phyloP scores from a whole-genome alignment of 1,140 invertebrate species.

The Listronotus bonariensis region DNA sequence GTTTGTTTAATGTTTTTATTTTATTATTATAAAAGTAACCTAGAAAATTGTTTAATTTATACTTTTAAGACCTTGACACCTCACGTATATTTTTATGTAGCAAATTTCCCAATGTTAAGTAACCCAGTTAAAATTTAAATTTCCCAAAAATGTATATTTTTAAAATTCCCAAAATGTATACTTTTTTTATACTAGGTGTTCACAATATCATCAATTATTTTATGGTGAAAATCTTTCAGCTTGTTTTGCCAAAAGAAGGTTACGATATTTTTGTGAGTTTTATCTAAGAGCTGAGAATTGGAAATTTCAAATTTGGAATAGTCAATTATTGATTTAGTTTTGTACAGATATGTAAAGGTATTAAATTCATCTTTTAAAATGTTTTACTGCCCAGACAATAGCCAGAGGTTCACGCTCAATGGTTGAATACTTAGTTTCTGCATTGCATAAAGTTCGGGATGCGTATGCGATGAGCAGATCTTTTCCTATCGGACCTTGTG shows the following conservation, averaged over 20 bases:
- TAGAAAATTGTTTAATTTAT: no score
- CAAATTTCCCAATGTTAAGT: no score
- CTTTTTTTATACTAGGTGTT: no score
- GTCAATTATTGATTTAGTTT: conserved; percentile 24
- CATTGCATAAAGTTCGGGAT: conserved; percentile 44
- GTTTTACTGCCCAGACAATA: conserved; percentile 40
- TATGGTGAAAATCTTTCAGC: conserved; percentile 21
- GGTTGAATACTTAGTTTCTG: conserved; percentile 46
- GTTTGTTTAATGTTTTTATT: no score
- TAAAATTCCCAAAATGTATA: no score
- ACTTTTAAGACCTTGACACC: no score
- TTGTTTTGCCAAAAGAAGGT: conserved; percentile 28
- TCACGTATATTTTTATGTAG: no score
- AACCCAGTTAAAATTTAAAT: no score
- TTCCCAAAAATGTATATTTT: no score
- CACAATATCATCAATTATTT: conserved; percentile 23
- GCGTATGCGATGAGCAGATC: conserved; percentile 46
- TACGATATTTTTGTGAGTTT: conserved; percentile 25
- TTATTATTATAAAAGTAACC: no score
- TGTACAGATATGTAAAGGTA: conserved; percentile 5
- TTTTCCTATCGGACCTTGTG: conserved; percentile 45
- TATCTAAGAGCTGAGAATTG: conserved; percentile 23
- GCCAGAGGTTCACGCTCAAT: conserved; percentile 32
- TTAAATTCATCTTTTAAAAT: conserved; percentile 21
- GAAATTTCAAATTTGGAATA: conserved; percentile 28